Base-by-base conservation (phyloP, 2,113 vertebrate genomes). In the Daubentonia madagascariensis region DNA sequence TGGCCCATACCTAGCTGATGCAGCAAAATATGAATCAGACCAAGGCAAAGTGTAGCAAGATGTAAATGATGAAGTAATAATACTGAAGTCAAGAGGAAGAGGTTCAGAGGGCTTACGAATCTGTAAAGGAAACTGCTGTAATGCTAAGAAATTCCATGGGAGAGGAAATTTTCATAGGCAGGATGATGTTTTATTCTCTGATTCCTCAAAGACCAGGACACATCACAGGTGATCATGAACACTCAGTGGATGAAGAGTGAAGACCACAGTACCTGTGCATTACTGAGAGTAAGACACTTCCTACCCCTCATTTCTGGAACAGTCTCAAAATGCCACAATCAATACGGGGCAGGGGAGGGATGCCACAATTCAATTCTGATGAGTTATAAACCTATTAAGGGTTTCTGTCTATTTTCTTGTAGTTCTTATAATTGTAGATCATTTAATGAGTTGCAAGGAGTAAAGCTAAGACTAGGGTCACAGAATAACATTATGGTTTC, bases 371-470 rank as follows among this genome's bases (percentile, higher is more conserved):
- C 20, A 50, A 25, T 13, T 70, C 48, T n/a, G 40, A 70, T 4
- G 70, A 65, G 76, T 37, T 76, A 40, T 16, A 70, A 59, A 45
- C 11, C 22, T 90, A 25, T 20, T 45, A 75, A 89, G 13, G 12
- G 37, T 72, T 85, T 18, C 70, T 80, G 14, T 32, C 28, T 11
- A 22, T 73, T 95, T 96, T 96, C 61, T 68, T 87, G 13, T 52
- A 80, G 50, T 85, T 96, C 43, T 78, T 59, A 14, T 37, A 85
- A 94, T 17, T 88, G 50, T 0, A 70, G 52, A 65, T 57, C 30
- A 76, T 75, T 90, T 73, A 85, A 90, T 81, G 73, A 94, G 10
- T 14, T 88, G n/a, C 4, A 94, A 96, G 25, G 25, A 92, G 70
- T 52, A 59, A 75, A 85, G 30, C 35, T 90, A 85, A 91, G 45